These are phyloP conservation scores for Aphis gossypii DNA, from an alignment of 1,140 invertebrate species.

Conservation along the genomic window DNA sequence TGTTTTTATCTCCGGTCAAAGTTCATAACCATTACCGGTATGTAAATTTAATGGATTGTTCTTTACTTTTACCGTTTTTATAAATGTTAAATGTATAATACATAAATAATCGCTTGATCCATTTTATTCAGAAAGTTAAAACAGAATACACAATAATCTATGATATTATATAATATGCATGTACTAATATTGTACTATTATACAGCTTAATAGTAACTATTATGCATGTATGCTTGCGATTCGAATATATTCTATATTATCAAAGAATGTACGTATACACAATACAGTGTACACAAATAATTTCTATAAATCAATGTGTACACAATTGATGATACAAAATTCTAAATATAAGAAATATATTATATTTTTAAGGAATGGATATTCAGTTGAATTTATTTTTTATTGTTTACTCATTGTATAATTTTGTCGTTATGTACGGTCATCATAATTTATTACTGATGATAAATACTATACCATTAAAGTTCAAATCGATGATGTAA, in stretches of 20 bases:
- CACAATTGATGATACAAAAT: not conserved
- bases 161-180: not conserved
- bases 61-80: not conserved
- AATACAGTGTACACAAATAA: not conserved
- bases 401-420: not conserved
- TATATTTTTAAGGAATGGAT: not conserved
- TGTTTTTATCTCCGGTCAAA: not conserved
- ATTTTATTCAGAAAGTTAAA: not conserved
- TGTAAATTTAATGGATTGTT: not conserved
- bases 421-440: not conserved
- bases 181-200: not conserved
- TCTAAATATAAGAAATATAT: not conserved
- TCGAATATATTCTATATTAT: not conserved
- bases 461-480: not conserved
- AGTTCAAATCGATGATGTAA: not conserved
- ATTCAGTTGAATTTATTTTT: not conserved
- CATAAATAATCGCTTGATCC: not conserved
- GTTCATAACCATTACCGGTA: slow-evolving; percentile 9
- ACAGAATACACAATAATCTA: too few species aligned
- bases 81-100: not conserved
- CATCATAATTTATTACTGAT: not conserved
- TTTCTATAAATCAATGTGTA: not conserved
- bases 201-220: too few species aligned
- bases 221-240: not conserved
- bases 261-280: not conserved